Base-by-base conservation (phyloP, 2,888 invertebrate genomes). In the Rhogogaster chlorosoma region DNA sequence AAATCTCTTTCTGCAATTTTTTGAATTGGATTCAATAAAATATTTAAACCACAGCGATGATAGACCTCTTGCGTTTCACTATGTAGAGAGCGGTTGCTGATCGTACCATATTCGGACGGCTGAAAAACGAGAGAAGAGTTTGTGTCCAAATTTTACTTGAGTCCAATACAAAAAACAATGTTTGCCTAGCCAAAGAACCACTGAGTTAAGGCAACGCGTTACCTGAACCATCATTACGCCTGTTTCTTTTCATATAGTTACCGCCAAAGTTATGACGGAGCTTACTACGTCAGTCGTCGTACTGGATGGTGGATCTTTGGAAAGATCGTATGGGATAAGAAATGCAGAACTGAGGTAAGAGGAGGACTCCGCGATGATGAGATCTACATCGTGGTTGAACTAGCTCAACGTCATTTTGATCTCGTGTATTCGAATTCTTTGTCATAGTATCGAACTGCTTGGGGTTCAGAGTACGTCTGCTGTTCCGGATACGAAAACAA, bases 331-430 rank as follows among this genome's bases (percentile, higher is more conserved):
- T 86, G 77, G 10, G 87, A 89, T 0, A 45, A 32, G 0, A 88
- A 88, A 61, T 88, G 89, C 38, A 89, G 29, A 71, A 83, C 64
- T 29, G 53, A 86, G 85, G 91, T 89, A 87, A 86, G 85, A 29
- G 12, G 29, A 18, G 26, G 26, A 32, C 32, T 18, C 15, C 29
- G 67, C 7, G 18, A 32, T 32, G 10, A 26, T 67, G 67, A 18
- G n/a, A n/a, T n/a, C n/a, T 9, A 67, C 26, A 2, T 32, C 18
- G 7, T 26, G 9, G 12, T 26, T 26, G 10, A 10, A 67, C 15
- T 12, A 3, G 5, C 5, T 32, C 32, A 0, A 12, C 15, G 18
- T 32, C 6, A 67, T 32, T 32, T 32, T 32, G 18, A 6, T 1
- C 32, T 67, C 0, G 0, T 15, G 7, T 32, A 18, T 18, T 67